phyloP scores from a whole-genome alignment of 37 sponge, comb jelly and placozoan species.

The Chondrilla cf. caribensis region DNA sequence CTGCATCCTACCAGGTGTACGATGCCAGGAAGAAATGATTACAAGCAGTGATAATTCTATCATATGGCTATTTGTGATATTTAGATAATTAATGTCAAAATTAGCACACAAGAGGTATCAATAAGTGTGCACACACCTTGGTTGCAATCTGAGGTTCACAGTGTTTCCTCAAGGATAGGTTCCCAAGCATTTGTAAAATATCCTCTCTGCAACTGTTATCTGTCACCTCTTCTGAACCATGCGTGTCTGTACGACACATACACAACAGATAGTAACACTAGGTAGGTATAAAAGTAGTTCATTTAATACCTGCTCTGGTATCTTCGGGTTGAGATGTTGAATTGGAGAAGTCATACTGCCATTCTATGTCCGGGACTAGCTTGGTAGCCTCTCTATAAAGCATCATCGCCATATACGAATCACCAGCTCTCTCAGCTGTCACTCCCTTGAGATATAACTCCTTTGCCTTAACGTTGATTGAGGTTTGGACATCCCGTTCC shows the following conservation, averaged over 20 bases:
- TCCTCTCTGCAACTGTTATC: not conserved
- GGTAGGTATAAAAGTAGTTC: no score
- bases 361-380: slow-evolving; percentile 77
- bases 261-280: no score
- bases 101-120: no score
- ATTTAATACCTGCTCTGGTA: not conserved
- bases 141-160: slow-evolving; percentile 12
- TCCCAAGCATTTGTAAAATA: not conserved
- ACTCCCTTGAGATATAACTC: slow-evolving; percentile 71
- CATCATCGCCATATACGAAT: slow-evolving; percentile 50
- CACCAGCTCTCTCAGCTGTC: slow-evolving; percentile 60
- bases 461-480: not conserved
- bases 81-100: no score
- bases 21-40: no score
- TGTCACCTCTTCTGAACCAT: not conserved
- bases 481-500: no score
- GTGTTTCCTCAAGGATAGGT: not conserved
- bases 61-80: no score
- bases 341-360: not conserved
- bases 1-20: no score
- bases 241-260: no score
- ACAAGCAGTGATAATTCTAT: no score
- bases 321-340: not conserved
- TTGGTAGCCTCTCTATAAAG: slow-evolving; percentile 78
- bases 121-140: no score